Base-by-base conservation (phyloP, 35 echinoderm and acorn worm genomes). In the Lytechinus variegatus region DNA sequence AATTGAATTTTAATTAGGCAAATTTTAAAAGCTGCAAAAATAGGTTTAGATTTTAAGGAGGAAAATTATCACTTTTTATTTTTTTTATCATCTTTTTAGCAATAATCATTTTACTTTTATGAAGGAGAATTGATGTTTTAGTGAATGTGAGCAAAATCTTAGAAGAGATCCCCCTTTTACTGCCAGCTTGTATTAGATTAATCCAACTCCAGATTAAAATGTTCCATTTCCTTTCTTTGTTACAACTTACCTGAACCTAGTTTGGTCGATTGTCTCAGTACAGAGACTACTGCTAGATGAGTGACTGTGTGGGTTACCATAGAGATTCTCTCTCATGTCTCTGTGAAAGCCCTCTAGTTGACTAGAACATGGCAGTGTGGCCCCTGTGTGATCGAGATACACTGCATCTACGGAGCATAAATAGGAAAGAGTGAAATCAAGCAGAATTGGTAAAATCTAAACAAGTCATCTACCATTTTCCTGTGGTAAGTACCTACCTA, bases 241-340 rank as follows among this genome's bases (percentile, higher is more conserved):
- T 54, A 12, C 44, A 44, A 96, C 19, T 90, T 96, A 99, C 98
- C 98, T 98, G 58, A 96, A 97, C 89, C 98, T 94, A 86, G 97
- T 94, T 94, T 99, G 96, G 54, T 99, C 98, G 21, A 99, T 95
- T 16, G 96, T 96, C 19, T 98, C 98, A 52, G 96, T 92, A 29
- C 94, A 97, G 27, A 99, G 95, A 54, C 86, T 94, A 94, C 98
- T 99, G 91, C 96, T 98, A 1, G 91, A 71, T 53, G 94, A 96
- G 55, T 92, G 52, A 86, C 97, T 99, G 86, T 99, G 98, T 53
- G 98, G 98, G 89, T 99, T 99, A 4, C 98, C 98, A 96, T 99
- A 99, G 53, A 99, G 71, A 90, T 97, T 96, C 10, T 56, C 52
- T 28, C 94, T 95, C n/a, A 99, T 44, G 91, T 99, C 98, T 87